Percentiles rank a stretch among this genome's conserved stretches.
These are phyloP conservation scores for Propithecus deckenii DNA, from an alignment of 2,797 vertebrate species.

Conservation along the genomic window DNA sequence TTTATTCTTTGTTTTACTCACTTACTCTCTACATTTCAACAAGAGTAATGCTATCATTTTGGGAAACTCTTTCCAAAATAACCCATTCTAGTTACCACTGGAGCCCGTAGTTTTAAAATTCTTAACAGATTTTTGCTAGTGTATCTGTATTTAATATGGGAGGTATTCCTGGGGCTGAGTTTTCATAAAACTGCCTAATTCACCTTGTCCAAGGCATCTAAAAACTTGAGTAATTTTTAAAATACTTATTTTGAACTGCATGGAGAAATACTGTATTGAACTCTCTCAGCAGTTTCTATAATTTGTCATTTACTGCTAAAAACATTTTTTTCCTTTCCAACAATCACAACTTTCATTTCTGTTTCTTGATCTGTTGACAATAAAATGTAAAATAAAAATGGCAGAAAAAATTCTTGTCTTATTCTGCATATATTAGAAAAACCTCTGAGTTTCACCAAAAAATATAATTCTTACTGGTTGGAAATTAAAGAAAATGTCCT, in stretches of 20 bases:
- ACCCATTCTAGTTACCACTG: conserved; percentile 1
- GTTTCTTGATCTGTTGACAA: conserved; percentile 38
- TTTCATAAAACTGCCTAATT: conserved; percentile 37
- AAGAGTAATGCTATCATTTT: neutral
- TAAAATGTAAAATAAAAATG: neutral
- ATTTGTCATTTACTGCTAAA: conserved; percentile 7
- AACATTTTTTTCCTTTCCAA: neutral
- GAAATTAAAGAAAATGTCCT: neutral
- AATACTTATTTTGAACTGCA: conserved; percentile 16
- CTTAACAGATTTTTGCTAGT: neutral
- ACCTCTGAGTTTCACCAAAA: conserved; percentile 17
- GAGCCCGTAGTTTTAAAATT: neutral
- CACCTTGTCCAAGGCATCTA: neutral
- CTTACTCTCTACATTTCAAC: neutral
- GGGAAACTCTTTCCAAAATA: neutral
- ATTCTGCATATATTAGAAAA: conserved; percentile 30
- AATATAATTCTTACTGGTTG: neutral
- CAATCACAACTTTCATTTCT: conserved; percentile 36
- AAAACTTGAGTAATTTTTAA: neutral
- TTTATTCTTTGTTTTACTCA: neutral
- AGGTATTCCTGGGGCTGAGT: neutral
- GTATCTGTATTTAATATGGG: neutral
- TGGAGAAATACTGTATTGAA: neutral
- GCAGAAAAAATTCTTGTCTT: neutral
- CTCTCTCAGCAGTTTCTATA: neutral